Conservation (phyloP, 2,888 invertebrate species). For the Diarsia brunnea region DNA sequence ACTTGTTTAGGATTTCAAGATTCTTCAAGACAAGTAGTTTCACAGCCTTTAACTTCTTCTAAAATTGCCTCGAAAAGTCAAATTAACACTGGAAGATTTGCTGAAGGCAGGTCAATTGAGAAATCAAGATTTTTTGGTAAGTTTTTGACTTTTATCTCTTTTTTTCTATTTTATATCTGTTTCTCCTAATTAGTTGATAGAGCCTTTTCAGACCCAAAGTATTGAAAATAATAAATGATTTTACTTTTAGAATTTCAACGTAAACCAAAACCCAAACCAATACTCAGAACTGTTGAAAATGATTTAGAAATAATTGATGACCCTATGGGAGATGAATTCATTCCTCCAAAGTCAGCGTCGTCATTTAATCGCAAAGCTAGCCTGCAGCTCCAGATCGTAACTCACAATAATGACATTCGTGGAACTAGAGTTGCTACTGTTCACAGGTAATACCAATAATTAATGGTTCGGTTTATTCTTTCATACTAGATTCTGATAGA, state of each 20-base stretch:
- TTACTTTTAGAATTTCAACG: slow-evolving; percentile 42
- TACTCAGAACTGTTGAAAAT: slow-evolving; percentile 87
- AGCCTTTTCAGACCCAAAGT: neutral
- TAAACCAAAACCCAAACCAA: slow-evolving; percentile 78
- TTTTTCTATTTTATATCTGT: neutral
- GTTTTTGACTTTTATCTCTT: neutral
- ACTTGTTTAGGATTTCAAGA: slow-evolving; percentile 81
- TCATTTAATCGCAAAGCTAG: slow-evolving; percentile 79
- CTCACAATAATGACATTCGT: slow-evolving; percentile 83
- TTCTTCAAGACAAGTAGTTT: slow-evolving; percentile 85
- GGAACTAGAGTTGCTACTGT: slow-evolving; percentile 70
- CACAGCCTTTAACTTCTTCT: slow-evolving; percentile 74
- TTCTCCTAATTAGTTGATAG: neutral
- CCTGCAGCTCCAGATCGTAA: slow-evolving; percentile 85
- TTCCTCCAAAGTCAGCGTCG: slow-evolving; percentile 69
- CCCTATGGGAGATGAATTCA: slow-evolving; percentile 82
- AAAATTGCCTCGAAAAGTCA: slow-evolving; percentile 68
- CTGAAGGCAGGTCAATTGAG: slow-evolving; percentile 77
- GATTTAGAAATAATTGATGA: slow-evolving; percentile 86
- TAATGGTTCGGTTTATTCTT: neutral
- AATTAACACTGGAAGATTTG: slow-evolving; percentile 74
- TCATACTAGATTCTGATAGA: neutral
- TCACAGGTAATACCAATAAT: slow-evolving; percentile 72
- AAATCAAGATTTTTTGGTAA: slow-evolving; percentile 74
- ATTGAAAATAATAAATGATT: neutral